A percentile compares a stretch with the other conserved stretches of the same genome.
phyloP scores from a whole-genome alignment of 2,888 invertebrate genomes.

The Drosophila eohydei region DNA sequence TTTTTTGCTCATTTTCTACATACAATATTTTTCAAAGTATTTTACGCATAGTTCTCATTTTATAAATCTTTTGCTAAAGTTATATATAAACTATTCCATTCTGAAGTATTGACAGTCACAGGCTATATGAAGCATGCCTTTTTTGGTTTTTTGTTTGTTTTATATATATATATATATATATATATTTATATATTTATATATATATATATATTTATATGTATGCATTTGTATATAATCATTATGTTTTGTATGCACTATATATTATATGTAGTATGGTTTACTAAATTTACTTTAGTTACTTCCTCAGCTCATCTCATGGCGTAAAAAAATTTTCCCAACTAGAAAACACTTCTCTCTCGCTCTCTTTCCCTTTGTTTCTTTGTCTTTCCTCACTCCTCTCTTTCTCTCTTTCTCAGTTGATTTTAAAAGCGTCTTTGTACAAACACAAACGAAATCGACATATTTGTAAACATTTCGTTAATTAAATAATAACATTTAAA shows the following conservation, averaged over 20 bases:
- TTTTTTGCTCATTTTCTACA: conserved; percentile 44
- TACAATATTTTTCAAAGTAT: conserved; percentile 43
- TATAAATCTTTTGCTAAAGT: conserved; percentile 74
- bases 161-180: conserved; percentile 35
- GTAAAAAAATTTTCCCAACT: conserved; percentile 69
- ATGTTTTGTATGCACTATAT: conserved; percentile 57
- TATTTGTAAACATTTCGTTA: conserved; percentile 48
- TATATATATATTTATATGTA: conserved; percentile 50
- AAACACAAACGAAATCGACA: conserved; percentile 67
- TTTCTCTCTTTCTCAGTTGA: conserved; percentile 27
- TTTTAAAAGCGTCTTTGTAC: conserved; percentile 81
- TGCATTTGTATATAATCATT: conserved; percentile 64
- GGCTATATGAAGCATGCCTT: conserved; percentile 80
- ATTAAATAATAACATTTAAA: conserved; percentile 71
- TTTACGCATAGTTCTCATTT: conserved; percentile 43
- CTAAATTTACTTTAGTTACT: conserved; percentile 55
- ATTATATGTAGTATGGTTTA: conserved; percentile 66
- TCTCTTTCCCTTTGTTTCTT: background rate
- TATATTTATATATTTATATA: too few species aligned
- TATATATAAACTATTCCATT: conserved; percentile 79
- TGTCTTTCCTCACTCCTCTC: background rate
- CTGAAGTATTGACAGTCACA: conserved; percentile 84
- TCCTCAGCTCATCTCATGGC: conserved; percentile 45
- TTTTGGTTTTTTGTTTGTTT: conserved; percentile 36
- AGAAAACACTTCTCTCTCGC: background rate